A percentile compares a stretch with the other conserved stretches of the same genome.
Evolutionary conservation across 2,888 invertebrate species (phyloP).

Genomic region (Conistra vaccinii): DNA sequence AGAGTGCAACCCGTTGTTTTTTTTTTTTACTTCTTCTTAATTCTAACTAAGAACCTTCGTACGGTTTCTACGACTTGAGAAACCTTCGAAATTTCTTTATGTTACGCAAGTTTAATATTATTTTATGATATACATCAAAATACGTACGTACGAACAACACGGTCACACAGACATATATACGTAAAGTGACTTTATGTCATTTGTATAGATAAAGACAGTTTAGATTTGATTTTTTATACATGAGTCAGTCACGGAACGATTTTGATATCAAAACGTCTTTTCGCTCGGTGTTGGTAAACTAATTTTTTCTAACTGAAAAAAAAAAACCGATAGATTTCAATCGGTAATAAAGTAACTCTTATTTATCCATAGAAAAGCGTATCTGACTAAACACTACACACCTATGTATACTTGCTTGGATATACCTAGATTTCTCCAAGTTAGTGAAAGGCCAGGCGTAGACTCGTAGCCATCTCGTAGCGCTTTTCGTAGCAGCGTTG

Average conservation of each 20-base stretch:
- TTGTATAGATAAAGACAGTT: no score
- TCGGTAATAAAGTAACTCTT: background rate
- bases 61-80: background rate
- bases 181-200: no score
- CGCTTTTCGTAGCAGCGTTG: conserved; percentile 49
- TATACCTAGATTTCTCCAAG: background rate
- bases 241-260: background rate
- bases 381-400: background rate
- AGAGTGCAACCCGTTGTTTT: no score
- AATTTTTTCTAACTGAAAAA: background rate
- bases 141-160: background rate
- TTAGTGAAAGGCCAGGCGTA: background rate
- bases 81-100: no score
- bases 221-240: background rate
- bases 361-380: background rate
- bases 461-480: conserved; percentile 49
- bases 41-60: background rate
- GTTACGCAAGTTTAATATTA: no score
- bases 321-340: background rate
- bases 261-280: background rate
- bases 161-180: background rate
- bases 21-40: background rate
- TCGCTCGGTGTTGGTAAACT: no score
- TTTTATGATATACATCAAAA: no score
- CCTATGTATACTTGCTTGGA: background rate